phyloP scores from a whole-genome alignment of 2,888 invertebrate species.

The Drosophila hamatofila region DNA sequence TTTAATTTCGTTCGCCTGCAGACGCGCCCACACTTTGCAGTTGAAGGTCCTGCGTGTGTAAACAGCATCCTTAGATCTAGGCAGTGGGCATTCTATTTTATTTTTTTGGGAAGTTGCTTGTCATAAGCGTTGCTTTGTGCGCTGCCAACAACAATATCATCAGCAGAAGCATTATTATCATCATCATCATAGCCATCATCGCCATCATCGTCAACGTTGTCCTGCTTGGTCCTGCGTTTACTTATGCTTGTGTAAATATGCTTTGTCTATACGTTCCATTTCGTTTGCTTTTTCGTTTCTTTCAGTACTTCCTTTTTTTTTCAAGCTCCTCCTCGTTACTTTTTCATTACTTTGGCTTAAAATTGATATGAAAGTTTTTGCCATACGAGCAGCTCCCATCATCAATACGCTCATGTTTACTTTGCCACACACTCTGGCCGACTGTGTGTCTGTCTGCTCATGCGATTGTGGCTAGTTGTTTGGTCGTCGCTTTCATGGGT shows the following conservation, averaged over 20 bases:
- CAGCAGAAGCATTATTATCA: conserved; percentile 12
- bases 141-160: conserved; percentile 71
- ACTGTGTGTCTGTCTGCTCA: conserved; percentile 42
- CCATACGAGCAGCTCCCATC: conserved; percentile 64
- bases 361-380: conserved; percentile 82
- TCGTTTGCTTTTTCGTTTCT: conserved; percentile 46
- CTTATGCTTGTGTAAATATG: conserved; percentile 78
- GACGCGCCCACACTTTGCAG: conserved; percentile 44
- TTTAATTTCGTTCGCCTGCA: conserved; percentile 71
- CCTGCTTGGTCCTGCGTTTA: conserved; percentile 46
- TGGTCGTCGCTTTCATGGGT: conserved; percentile 74
- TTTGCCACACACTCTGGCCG: conserved; percentile 53
- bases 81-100: conserved; percentile 10
- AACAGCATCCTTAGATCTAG: conserved; percentile 74
- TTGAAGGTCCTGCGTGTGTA: conserved; percentile 56
- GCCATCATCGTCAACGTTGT: conserved; percentile 18
- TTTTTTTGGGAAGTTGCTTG: conserved; percentile 42
- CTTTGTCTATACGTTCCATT: conserved; percentile 71
- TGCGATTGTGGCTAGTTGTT: conserved; percentile 74
- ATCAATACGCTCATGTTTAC: conserved; percentile 78
- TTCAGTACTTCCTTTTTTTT: conserved; percentile 33
- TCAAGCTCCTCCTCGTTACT: conserved; percentile 56
- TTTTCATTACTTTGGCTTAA: conserved; percentile 76
- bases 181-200: conserved; percentile 3
- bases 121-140: conserved; percentile 72